Conservation (phyloP, 2,888 invertebrate genomes). For the Lasius platythorax region DNA sequence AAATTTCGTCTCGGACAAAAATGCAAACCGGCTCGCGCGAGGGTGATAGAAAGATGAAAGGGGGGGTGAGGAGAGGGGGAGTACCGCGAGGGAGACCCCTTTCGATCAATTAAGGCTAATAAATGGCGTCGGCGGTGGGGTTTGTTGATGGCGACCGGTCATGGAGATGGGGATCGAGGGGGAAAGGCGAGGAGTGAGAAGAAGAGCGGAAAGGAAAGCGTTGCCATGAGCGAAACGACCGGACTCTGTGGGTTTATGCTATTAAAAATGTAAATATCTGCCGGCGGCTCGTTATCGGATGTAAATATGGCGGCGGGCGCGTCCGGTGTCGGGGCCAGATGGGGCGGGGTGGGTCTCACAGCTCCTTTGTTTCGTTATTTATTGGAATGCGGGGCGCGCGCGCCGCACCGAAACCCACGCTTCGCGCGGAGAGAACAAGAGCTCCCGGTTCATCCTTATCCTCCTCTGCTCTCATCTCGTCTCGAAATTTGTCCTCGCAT, state of each 20-base stretch:
- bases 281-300: conserved; percentile 85
- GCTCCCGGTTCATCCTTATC: neutral
- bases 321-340: conserved; percentile 58
- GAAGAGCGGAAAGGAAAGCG: conserved; percentile 61
- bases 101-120: conserved; percentile 85
- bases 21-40: conserved; percentile 62
- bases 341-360: conserved; percentile 65
- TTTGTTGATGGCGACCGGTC: conserved; percentile 64
- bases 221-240: conserved; percentile 68
- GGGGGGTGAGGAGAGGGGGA: conserved; percentile 29
- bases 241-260: conserved; percentile 82
- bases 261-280: conserved; percentile 85
- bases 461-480: conserved; percentile 36
- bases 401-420: conserved; percentile 69
- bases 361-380: conserved; percentile 84
- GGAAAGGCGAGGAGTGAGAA: conserved; percentile 55
- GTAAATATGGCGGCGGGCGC: conserved; percentile 82
- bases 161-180: neutral
- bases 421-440: conserved; percentile 26
- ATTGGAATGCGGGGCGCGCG: conserved; percentile 77
- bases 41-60: conserved; percentile 31
- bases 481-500: conserved; percentile 48
- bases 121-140: conserved; percentile 80
- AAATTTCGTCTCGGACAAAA: conserved; percentile 73
- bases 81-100: conserved; percentile 70